Evolutionary conservation across 2,888 invertebrate genomes (phyloP), one percentile per base, ranked within the genome.

Genomic region (Sminthurides aquaticus): DNA sequence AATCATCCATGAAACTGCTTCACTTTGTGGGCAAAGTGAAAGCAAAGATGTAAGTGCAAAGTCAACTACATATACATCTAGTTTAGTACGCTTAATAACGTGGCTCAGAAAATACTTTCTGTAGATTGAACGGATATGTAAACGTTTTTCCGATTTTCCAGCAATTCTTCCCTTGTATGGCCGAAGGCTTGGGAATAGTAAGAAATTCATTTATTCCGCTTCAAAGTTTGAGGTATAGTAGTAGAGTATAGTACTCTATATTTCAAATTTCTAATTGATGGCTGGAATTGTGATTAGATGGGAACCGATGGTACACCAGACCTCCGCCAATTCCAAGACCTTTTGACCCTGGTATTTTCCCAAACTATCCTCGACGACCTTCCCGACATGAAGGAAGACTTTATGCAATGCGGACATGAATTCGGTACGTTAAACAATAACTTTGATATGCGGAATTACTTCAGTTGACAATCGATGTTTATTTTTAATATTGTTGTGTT

Each of bases 301-400:
- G 20, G 52, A 8, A 5, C 3, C 5, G 52, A 52, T 52, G 52
- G 52, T 20, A 5, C 20, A 5, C 52, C 52, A 52, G 52, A 52
- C 52, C 5, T 22, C 5, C 15, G 20, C 5, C 52, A 52, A 52
- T 5, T 52, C 15, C 11, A 52, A 18, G 15, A 52, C 52, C 52
- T 52, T 5, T 22, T 52, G 52, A 52, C 5, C 18, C 20, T 52
- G 20, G 20, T 20, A 8, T 52, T 52, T 52, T 52, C 52, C 20
- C 5, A 52, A 52, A 52, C 52, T 52, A 52, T 52, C 52, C 22
- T 52, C 20, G 15, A 52, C 5, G 52, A 52, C 20, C 52, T 52
- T 52, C 52, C 52, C 22, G 52, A 22, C 52, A 52, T 52, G 52
- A 52, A 52, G 52, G 52, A 52, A 15, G 20, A 20, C 52, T 52